Evolutionary conservation across 1,140 invertebrate genomes (phyloP), one percentile per base, ranked within the genome.

Genomic region (Zeugodacus cucurbitae): DNA sequence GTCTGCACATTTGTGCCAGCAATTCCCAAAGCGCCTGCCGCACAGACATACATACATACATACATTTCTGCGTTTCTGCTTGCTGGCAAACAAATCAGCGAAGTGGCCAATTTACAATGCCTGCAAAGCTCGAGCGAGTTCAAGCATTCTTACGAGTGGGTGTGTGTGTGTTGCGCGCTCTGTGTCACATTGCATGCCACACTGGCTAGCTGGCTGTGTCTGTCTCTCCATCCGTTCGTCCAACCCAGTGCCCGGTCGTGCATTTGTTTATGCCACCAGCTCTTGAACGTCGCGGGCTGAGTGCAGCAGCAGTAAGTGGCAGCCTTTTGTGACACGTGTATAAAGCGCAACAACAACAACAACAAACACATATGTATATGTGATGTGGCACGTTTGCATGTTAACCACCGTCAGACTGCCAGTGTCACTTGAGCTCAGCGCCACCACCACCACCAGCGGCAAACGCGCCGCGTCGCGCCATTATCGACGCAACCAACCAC

Each of bases 281-380:
- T 41, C 48, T 54, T 17, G 48, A 54, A 54, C 48, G 48, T 54
- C 48, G 48, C 48, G 48, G 48, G 14, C 48, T 54, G 48, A 54
- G 48, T 54, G 48, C 14, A 54, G 14, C n/a, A 20, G 3, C 37
- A 48, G 41, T 82, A 82, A 82, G 74, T 82, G 44, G 74, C 74
- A 82, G 44, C 41, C 41, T 82, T 82, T 54, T 82, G 74, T 82
- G 74, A 82, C 74, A 82, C 74, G 74, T 82, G 74, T 82, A 82
- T 82, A 17, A n/a, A 48, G 20, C 74, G n/a, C 37, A 48, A n/a
- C 34, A 29, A 74, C 74, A 26, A 78, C 8, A 26, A 22, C 1
- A 5, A 82, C 32, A 74, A 20, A 26, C 8, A 26, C 37, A 14
- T 82, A 82, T 26, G n/a, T 82, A 48, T 48, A n/a, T 48, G 48